Conservation (phyloP, 2,113 vertebrate genomes). For the Hippocampus zosterae region DNA sequence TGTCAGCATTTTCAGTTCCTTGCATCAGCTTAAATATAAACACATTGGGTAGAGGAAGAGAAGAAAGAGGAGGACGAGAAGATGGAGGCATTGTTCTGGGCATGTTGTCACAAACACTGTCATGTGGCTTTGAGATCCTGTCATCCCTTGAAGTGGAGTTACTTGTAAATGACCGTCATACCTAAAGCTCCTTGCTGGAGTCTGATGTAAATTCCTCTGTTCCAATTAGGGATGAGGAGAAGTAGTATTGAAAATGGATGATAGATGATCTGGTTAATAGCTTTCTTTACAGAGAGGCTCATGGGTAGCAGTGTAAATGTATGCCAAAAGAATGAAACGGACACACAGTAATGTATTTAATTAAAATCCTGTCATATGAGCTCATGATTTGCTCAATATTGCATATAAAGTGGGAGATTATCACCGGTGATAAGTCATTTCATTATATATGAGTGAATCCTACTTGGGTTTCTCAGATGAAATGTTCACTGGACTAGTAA, state of each 20-base stretch:
- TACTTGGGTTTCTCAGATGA: neutral
- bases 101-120: neutral
- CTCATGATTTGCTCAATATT: neutral
- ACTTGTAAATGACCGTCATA: neutral
- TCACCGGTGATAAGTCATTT: neutral
- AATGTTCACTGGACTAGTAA: neutral
- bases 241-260: no score
- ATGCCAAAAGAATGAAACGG: neutral
- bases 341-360: neutral
- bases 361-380: neutral
- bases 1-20: constrained; percentile 1
- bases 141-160: neutral
- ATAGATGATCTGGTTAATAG: no score
- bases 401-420: neutral
- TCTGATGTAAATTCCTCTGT: neutral
- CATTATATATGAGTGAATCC: neutral
- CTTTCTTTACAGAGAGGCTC: no score
- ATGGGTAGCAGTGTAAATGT: neutral
- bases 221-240: no score
- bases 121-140: neutral
- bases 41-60: neutral
- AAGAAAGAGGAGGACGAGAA: neutral
- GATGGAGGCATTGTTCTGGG: neutral
- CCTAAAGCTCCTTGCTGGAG: neutral
- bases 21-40: constrained; percentile 6